phyloP scores from a whole-genome alignment of 2,113 vertebrate genomes.

The Microtus montanus region DNA sequence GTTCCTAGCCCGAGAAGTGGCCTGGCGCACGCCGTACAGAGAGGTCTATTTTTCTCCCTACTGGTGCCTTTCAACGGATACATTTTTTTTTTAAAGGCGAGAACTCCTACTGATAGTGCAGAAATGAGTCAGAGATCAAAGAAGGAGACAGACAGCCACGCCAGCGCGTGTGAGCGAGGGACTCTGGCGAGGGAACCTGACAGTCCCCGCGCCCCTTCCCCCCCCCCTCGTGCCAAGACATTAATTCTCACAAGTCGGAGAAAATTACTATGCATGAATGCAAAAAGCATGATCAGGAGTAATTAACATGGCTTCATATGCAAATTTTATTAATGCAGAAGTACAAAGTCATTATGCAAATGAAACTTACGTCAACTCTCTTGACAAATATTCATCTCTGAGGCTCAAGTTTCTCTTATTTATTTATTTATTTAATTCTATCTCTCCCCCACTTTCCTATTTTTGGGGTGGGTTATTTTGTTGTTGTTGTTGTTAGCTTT shows the following conservation, averaged over 20 bases:
- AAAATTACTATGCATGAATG: slow-evolving; percentile 99
- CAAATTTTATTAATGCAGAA: slow-evolving; percentile 99
- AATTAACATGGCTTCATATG: slow-evolving; percentile 99
- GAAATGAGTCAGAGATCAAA: slow-evolving; percentile 87
- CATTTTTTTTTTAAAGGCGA: slow-evolving; percentile 83
- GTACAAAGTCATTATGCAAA: slow-evolving; percentile 99
- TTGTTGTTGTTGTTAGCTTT: background rate
- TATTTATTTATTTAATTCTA: slow-evolving; percentile 85
- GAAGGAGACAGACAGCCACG: slow-evolving; percentile 78
- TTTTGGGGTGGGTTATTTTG: slow-evolving; percentile 40
- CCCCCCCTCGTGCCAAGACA: slow-evolving; percentile 94
- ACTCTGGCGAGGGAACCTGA: slow-evolving; percentile 87
- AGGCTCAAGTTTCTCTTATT: slow-evolving; percentile 93
- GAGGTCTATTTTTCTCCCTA: slow-evolving; percentile 71
- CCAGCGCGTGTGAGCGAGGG: slow-evolving; percentile 81
- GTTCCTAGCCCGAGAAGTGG: slow-evolving; percentile 33
- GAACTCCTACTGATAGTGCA: slow-evolving; percentile 83
- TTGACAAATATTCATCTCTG: slow-evolving; percentile 99
- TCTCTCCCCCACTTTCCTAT: background rate
- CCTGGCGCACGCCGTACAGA: background rate
- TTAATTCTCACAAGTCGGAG: slow-evolving; percentile 99
- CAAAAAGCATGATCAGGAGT: slow-evolving; percentile 99
- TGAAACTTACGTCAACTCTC: slow-evolving; percentile 99
- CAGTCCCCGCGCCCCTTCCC: slow-evolving; percentile 83
- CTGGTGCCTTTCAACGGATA: slow-evolving; percentile 83